Conservation (phyloP, 2,113 vertebrate genomes). For the Cephalophus harveyi region DNA sequence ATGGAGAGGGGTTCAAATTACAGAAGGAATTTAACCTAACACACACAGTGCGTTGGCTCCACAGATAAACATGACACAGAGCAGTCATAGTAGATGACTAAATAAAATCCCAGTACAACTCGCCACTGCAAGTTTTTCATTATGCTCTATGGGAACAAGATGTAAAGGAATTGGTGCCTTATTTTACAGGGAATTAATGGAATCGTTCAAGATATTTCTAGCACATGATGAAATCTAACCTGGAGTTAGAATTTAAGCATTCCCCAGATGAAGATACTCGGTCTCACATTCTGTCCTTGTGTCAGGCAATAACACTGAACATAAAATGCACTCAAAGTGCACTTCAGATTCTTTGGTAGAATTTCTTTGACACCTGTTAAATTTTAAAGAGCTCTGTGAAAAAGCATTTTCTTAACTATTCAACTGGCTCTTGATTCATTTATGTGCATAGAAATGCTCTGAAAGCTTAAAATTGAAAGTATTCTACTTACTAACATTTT, state of each 20-base stretch:
- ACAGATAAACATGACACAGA: conserved; percentile 66
- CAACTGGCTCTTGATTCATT: conserved; percentile 53
- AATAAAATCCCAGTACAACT: conserved; percentile 71
- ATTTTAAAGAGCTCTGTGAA: conserved; percentile 72
- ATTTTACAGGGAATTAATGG: conserved; percentile 77
- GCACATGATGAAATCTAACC: conserved; percentile 71
- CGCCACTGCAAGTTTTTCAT: conserved; percentile 63
- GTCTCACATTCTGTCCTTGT: conserved; percentile 71
- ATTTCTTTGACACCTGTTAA: conserved; percentile 73
- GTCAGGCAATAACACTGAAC: conserved; percentile 61
- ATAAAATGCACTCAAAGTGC: conserved; percentile 70
- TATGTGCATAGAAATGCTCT: conserved; percentile 38
- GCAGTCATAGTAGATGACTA: conserved; percentile 60
- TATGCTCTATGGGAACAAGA: conserved; percentile 44
- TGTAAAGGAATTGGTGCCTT: conserved; percentile 64
- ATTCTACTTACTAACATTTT: not conserved
- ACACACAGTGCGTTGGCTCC: conserved; percentile 48
- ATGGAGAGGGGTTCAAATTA: conserved; percentile 75
- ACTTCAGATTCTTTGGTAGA: conserved; percentile 63
- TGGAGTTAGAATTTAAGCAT: conserved; percentile 71
- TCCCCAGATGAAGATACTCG: conserved; percentile 70
- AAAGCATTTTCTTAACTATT: conserved; percentile 67
- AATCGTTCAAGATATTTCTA: conserved; percentile 77
- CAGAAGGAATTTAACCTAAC: conserved; percentile 70
- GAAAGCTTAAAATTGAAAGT: conserved; percentile 50